Base-by-base conservation (phyloP, 53 echinoderm and acorn worm species). In the Patiria pectinifera region DNA sequence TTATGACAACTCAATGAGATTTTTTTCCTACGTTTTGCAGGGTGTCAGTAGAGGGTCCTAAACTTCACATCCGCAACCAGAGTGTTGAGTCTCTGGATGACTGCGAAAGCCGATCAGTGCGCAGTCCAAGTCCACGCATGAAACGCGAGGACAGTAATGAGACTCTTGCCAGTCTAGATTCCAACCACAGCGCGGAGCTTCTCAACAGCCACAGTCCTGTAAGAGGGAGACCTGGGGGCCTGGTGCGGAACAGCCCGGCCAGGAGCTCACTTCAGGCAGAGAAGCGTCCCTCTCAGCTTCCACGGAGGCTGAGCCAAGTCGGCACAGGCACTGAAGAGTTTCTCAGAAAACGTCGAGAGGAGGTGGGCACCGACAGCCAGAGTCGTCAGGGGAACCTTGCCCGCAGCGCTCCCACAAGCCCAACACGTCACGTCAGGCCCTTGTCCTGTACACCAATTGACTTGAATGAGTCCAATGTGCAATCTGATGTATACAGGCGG, bases 381-480 rank as follows among this genome's bases (percentile, higher is more conserved):
- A 26, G 78, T 1, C 58, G 16, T 16, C 91, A 79, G 45, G 88
- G 83, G 46, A 47, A 14, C 47, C 61, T 75, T 11, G 62, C 90
- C 46, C 93, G 86, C 26, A 97, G 97, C 79, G 97, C 97, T 5
- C 97, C 97, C 26, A 94, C 97, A 21, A 97, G 97, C 89, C 97
- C 97, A 14, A 97, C 95, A 18, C 86, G 97, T 62, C 82, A 69
- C 62, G 83, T 80, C 76, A 91, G 89, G 61, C 85, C 82, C 26
- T 72, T 91, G 69, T 71, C 82, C 13, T 48, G 69, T 24, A 91
- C 86, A 69, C 80, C 47, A 22, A 69, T 92, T 25, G 84, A 92
- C 62, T 83, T 85, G 45, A 86, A 53, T 18, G 92, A 92, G 86
- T 86, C 92, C 26, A 80, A 49, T 15, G 86, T 92, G 86, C 83